Conservation (phyloP, 2,888 invertebrate genomes). For the Chymomyza fuscimana region DNA sequence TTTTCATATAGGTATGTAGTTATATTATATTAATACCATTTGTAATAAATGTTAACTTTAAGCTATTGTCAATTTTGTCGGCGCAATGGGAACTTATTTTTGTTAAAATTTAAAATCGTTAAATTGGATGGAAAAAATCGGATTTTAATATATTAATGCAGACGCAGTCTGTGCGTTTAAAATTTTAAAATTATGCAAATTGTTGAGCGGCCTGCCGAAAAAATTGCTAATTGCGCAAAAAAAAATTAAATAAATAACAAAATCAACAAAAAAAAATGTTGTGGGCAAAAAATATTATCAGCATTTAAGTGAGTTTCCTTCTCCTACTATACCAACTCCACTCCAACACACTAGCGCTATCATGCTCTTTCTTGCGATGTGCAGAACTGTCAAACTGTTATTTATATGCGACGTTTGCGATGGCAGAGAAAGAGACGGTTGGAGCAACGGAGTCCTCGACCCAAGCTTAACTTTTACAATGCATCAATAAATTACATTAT, state of each 20-base stretch:
- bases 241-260: background rate
- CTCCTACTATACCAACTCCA: background rate
- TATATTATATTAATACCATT: background rate
- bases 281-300: conserved; percentile 54
- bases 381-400: conserved; percentile 62
- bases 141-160: conserved; percentile 22
- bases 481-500: conserved; percentile 73
- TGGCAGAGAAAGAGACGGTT: conserved; percentile 1
- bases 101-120: conserved; percentile 47
- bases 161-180: conserved; percentile 11
- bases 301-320: conserved; percentile 47
- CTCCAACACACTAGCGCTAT: background rate
- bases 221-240: conserved; percentile 63
- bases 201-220: conserved; percentile 28
- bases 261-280: conserved; percentile 19
- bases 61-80: conserved; percentile 13
- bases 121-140: conserved; percentile 38
- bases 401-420: conserved; percentile 55
- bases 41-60: background rate
- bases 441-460: conserved; percentile 24
- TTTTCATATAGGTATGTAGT: too few species aligned
- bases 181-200: conserved; percentile 57
- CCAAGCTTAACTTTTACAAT: conserved; percentile 70
- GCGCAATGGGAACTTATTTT: background rate
- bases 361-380: conserved; percentile 15